Evolutionary conservation across 2,888 invertebrate species (phyloP), one percentile per base, ranked within the genome.

Genomic region (Andrena haemorrhoa): DNA sequence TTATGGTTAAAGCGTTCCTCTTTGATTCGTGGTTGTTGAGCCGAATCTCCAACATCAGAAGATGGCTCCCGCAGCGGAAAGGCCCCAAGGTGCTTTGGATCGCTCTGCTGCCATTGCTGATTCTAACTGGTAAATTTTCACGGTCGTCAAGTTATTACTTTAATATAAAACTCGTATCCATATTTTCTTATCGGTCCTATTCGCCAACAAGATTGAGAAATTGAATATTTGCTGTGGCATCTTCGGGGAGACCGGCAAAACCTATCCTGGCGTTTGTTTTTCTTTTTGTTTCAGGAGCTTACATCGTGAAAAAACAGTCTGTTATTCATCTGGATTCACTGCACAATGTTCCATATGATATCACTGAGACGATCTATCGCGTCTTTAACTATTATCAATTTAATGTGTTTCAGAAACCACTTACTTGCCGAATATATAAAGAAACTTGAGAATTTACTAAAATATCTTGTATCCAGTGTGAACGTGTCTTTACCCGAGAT

Each of bases 101-200:
- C 68, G 93, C 95, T 53, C 85, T 96, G 23, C 84, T 96, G 86
- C 95, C 96, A 0, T 92, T 96, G 63, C 85, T 96, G 61, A 87
- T 96, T 77, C 90, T 96, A 79, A 94, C 94, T 90, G 96, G 96
- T 96, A 92, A 95, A 95, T 84, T 77, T 53, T 16, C 20, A 58
- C 26, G 10, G 70, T n/a, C 10, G 4, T 49, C 26, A 65, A 51
- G 12, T 64, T 26, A 49, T 12, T 29, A 51, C 12, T 65, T 49
- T 26, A 35, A 65, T 41, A 41, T 41, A n/a, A 65, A 3, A 53
- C 49, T 35, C n/a, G 51, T 61, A 31, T 53, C 60, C 23, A 53
- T 60, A 70, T 47, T 68, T 70, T 56, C 64, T 20, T 56, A 75
- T 69, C 16, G 56, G 49, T 78, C 49, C 53, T 23, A 29, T 35